Evolutionary conservation across 2,888 invertebrate genomes (phyloP).

Genomic region (Drosophila heteroneura): DNA sequence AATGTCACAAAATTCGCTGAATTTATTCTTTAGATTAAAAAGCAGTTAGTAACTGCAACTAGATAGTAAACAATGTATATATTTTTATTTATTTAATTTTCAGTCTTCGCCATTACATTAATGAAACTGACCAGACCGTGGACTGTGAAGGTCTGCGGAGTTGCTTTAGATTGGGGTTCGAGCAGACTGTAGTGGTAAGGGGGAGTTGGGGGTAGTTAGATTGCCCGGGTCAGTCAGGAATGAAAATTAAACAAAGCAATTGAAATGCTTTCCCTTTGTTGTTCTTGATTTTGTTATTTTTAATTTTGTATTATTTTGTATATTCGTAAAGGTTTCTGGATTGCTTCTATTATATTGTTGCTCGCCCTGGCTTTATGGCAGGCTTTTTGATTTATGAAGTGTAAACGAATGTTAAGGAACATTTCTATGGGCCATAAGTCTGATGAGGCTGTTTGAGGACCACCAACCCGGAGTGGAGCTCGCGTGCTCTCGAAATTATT

Average conservation of each 20-base stretch:
- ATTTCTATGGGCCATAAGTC: constrained; percentile 8
- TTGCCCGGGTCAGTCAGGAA: constrained; percentile 34
- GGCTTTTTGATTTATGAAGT: constrained; percentile 67
- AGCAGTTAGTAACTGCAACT: not conserved
- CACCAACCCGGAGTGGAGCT: not conserved
- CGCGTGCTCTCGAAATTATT: constrained; percentile 32
- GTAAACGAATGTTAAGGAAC: constrained; percentile 65
- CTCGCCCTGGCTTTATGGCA: constrained; percentile 17
- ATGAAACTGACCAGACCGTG: constrained; percentile 29
- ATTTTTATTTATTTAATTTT: not conserved
- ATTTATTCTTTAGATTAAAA: not conserved
- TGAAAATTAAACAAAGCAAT: constrained; percentile 54
- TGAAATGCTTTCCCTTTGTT: constrained; percentile 11
- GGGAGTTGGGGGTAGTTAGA: not conserved
- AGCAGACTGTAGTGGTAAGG: not conserved
- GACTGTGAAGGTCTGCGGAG: not conserved
- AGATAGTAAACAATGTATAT: not conserved
- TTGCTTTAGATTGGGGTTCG: not conserved
- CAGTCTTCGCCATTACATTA: constrained; percentile 34
- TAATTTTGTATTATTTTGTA: constrained; percentile 20
- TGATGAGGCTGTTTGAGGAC: constrained; percentile 17
- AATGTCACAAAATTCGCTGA: not conserved
- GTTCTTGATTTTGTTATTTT: constrained; percentile 11
- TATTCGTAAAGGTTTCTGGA: constrained; percentile 20
- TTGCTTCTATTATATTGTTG: constrained; percentile 15